Conservation (phyloP, 2,113 vertebrate genomes). For the Taurulus bubalis region DNA sequence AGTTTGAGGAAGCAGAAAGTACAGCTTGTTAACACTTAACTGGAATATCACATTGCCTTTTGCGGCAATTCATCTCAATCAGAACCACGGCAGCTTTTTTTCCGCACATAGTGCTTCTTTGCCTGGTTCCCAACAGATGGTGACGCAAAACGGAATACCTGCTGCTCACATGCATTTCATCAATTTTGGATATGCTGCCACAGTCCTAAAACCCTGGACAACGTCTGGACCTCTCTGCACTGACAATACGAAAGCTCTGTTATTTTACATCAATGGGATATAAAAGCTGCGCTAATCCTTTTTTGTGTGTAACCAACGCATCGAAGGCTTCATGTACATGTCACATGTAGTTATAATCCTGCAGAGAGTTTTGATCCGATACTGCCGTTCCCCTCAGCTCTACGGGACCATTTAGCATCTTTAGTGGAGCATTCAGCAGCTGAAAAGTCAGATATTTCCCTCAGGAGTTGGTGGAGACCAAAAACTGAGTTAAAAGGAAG, state of each 20-base stretch:
- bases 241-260: not conserved
- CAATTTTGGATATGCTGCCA: not conserved
- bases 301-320: not conserved
- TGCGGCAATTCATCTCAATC: not conserved
- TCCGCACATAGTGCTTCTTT: not conserved
- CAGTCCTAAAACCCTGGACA: not conserved
- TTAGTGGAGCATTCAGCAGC: not conserved
- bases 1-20: not conserved
- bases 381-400: not conserved
- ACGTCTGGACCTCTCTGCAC: not conserved
- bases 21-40: constrained; percentile 16
- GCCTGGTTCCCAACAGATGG: not conserved
- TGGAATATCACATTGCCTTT: constrained; percentile 8
- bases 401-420: not conserved
- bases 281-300: not conserved
- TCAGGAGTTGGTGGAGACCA: not conserved
- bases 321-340: not conserved
- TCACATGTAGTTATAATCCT: not conserved
- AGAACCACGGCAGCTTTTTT: not conserved
- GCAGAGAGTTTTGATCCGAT: not conserved
- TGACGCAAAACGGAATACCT: not conserved
- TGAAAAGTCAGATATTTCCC: not conserved
- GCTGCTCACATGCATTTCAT: not conserved
- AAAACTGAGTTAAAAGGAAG: not conserved
- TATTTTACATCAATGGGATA: not conserved